These are phyloP conservation scores for Euclidia mi DNA, from an alignment of 2,888 invertebrate genomes.

Conservation along the genomic window DNA sequence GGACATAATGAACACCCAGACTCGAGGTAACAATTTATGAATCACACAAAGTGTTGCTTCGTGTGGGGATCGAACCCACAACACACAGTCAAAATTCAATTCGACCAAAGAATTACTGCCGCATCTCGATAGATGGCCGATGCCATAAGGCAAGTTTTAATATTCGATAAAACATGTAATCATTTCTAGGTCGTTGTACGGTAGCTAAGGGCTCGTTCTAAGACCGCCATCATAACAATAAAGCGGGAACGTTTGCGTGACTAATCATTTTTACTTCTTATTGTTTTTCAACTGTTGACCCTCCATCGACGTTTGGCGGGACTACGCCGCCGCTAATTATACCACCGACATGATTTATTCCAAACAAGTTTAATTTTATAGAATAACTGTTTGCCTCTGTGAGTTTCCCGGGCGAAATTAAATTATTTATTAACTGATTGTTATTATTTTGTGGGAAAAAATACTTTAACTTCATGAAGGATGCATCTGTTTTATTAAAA, in stretches of 20 bases:
- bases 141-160: not conserved
- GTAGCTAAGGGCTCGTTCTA: slow-evolving; percentile 49
- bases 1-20: too few relatives aligned
- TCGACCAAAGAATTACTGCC: too few relatives aligned
- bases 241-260: slow-evolving; percentile 78
- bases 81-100: too few relatives aligned
- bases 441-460: too few relatives aligned
- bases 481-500: too few relatives aligned
- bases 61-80: too few relatives aligned
- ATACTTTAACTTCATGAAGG: too few relatives aligned
- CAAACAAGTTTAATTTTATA: slow-evolving; percentile 66
- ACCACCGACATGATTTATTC: slow-evolving; percentile 81
- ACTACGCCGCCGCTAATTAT: slow-evolving; percentile 73
- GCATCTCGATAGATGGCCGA: too few relatives aligned
- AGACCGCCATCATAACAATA: slow-evolving; percentile 59
- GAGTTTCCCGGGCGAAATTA: too few relatives aligned
- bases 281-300: slow-evolving; percentile 87
- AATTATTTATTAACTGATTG: too few relatives aligned
- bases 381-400: slow-evolving; percentile 13
- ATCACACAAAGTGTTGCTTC: too few relatives aligned
- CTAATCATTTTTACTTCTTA: slow-evolving; percentile 86
- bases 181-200: slow-evolving; percentile 8
- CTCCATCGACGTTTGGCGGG: slow-evolving; percentile 79
- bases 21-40: too few relatives aligned
- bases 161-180: slow-evolving; percentile 1